These are phyloP conservation scores for Ichneumoninae sp. DNA, from an alignment of 2,888 invertebrate species.

Conservation along the genomic window DNA sequence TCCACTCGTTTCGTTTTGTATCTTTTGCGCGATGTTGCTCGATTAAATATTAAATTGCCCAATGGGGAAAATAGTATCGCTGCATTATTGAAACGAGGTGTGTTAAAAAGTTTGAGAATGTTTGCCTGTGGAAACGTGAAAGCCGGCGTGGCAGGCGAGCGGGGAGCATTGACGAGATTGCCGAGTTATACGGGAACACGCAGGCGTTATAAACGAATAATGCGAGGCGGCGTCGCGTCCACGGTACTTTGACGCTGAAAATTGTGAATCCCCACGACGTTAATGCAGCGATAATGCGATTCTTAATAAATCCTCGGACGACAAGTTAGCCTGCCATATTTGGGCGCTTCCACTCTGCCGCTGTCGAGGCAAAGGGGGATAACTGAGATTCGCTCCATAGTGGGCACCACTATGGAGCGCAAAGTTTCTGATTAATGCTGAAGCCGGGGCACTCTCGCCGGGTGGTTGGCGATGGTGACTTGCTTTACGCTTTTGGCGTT, in stretches of 20 bases:
- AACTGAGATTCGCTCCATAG: background rate
- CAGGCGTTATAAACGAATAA: conserved; percentile 43
- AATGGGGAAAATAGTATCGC: background rate
- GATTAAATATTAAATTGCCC: background rate
- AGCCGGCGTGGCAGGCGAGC: background rate
- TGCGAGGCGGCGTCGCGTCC: conserved; percentile 39
- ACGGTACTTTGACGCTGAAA: conserved; percentile 41
- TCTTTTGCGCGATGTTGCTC: background rate
- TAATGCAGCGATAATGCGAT: conserved; percentile 48
- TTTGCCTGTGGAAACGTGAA: background rate
- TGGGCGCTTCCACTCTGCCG: background rate
- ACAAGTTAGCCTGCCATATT: conserved; percentile 18
- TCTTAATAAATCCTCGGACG: conserved; percentile 50
- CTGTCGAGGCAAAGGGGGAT: background rate
- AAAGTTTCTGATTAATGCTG: background rate
- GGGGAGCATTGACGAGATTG: background rate
- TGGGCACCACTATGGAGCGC: background rate
- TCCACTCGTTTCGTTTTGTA: background rate
- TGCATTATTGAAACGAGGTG: background rate
- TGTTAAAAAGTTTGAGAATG: background rate
- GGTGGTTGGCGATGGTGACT: background rate
- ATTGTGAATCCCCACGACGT: conserved; percentile 41
- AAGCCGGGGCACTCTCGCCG: background rate
- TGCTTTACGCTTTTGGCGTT: background rate
- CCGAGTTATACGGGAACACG: background rate